Conservation (phyloP, 2,113 vertebrate genomes). For the Nibea albiflora region DNA sequence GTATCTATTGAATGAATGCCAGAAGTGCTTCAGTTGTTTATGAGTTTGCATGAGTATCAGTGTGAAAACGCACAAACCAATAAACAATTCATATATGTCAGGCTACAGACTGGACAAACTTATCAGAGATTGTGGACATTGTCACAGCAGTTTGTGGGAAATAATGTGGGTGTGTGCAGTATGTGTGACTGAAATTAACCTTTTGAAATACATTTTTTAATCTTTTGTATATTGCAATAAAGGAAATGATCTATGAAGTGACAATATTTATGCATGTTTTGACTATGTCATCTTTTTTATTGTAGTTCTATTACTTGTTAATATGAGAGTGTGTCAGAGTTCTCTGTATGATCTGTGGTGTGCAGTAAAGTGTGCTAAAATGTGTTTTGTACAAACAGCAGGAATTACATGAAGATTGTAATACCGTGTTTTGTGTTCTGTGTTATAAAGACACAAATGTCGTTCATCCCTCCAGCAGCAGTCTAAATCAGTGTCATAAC, state of each 20-base stretch:
- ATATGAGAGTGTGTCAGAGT: neutral
- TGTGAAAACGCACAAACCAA: neutral
- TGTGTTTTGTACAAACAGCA: neutral
- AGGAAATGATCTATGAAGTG: neutral
- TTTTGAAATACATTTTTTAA: neutral
- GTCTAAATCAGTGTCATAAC: neutral
- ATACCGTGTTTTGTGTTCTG: neutral
- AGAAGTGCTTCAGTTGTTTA: neutral
- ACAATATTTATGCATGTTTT: constrained; percentile 16
- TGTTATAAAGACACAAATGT: neutral
- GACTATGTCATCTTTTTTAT: neutral
- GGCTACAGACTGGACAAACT: neutral
- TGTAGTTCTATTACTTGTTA: neutral
- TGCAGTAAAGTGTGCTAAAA: neutral
- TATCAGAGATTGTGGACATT: neutral
- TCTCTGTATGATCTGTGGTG: neutral
- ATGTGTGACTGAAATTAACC: constrained; percentile 11
- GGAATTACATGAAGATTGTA: neutral
- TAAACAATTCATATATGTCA: neutral
- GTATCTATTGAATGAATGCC: neutral
- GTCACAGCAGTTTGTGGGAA: neutral
- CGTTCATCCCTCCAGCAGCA: neutral
- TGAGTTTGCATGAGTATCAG: neutral
- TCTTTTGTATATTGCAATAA: constrained; percentile 10
- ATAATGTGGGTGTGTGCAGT: neutral